These are phyloP conservation scores for Heliothis virescens DNA, from an alignment of 1,140 invertebrate species.

Conservation along the genomic window DNA sequence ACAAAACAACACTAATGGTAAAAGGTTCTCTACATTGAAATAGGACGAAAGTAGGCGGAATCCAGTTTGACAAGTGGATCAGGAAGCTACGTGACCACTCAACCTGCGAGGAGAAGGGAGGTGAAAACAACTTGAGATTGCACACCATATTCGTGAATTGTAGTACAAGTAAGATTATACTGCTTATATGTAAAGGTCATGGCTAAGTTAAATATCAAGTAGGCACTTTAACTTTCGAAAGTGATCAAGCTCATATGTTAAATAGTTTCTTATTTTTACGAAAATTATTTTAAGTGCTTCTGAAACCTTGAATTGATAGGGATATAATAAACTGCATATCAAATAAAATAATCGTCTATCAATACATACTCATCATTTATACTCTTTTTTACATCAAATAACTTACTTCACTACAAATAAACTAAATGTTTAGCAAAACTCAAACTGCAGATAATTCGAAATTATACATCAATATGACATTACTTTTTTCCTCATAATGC, in stretches of 20 bases:
- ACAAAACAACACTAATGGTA: constrained; percentile 24
- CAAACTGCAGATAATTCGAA: too few relatives aligned
- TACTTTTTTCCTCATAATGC: too few relatives aligned
- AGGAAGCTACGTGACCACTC: constrained; percentile 42
- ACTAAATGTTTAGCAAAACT: too few relatives aligned
- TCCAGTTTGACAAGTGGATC: constrained; percentile 51
- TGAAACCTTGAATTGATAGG: too few relatives aligned
- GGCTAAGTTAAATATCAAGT: constrained; percentile 8
- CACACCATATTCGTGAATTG: constrained; percentile 14
- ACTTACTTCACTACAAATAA: too few relatives aligned
- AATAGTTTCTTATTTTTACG: neutral
- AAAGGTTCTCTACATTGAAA: constrained; percentile 35
- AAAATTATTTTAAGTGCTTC: neutral
- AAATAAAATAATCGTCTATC: too few relatives aligned
- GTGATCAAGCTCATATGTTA: neutral
- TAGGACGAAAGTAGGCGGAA: constrained; percentile 51
- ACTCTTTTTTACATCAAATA: too few relatives aligned
- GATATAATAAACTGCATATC: too few relatives aligned
- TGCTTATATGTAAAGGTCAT: constrained; percentile 13
- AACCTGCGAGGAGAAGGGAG: constrained; percentile 30
- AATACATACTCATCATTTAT: too few relatives aligned
- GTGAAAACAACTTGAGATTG: constrained; percentile 16
- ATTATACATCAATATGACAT: too few relatives aligned
- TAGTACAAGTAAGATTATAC: constrained; percentile 4
- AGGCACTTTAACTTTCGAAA: neutral